Conservation (phyloP, 1,140 invertebrate genomes). For the Drosophila sproati region DNA sequence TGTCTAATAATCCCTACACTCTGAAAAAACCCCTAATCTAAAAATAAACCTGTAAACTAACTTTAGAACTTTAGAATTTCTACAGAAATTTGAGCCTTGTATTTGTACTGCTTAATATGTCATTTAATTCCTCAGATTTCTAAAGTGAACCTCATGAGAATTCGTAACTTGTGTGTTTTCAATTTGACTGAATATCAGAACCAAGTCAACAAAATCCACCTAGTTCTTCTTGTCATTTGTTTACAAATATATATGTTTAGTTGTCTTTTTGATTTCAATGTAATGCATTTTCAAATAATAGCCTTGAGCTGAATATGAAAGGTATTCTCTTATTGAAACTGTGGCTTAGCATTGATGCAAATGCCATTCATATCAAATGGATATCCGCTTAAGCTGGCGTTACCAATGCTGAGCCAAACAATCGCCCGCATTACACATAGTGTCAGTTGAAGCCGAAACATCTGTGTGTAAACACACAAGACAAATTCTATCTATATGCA, state of each 20-base stretch:
- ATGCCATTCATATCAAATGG: slow-evolving; percentile 14
- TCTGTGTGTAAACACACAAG: slow-evolving; percentile 56
- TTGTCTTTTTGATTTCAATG: neutral
- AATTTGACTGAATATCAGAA: neutral
- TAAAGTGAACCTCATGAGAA: too few relatives aligned
- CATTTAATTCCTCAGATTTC: too few relatives aligned
- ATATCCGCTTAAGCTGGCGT: neutral
- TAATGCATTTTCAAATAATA: neutral
- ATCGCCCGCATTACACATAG: slow-evolving; percentile 21
- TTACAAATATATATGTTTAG: neutral
- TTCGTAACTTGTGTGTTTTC: neutral
- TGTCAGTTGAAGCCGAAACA: slow-evolving; percentile 15
- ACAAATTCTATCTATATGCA: slow-evolving; percentile 77
- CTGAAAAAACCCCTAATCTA: too few relatives aligned
- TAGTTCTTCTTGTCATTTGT: neutral
- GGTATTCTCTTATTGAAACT: neutral
- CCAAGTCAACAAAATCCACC: neutral
- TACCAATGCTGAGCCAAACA: slow-evolving; percentile 3
- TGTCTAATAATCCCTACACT: neutral
- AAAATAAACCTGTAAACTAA: too few relatives aligned
- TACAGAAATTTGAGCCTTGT: too few relatives aligned
- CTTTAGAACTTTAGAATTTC: too few relatives aligned
- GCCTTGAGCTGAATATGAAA: neutral
- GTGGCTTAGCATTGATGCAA: slow-evolving; percentile 12
- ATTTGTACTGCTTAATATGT: too few relatives aligned